Evolutionary conservation across 2,113 vertebrate species (phyloP), one percentile per base, ranked within the genome.

Genomic region (Hassar affinis): DNA sequence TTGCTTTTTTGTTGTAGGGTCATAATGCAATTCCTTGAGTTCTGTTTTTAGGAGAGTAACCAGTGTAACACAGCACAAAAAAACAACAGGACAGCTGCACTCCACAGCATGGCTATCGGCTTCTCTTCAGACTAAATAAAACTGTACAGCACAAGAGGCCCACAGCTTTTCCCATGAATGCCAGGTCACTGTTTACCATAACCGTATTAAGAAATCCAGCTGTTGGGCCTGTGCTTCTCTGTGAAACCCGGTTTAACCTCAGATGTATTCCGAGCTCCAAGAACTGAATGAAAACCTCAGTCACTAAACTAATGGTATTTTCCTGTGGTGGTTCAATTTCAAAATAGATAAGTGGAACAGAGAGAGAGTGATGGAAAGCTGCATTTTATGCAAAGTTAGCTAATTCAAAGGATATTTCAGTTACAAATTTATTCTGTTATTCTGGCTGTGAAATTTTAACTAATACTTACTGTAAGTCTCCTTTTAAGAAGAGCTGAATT

Each of bases 71-170:
- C 71, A 84, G 78, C 79, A 85, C 69, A 77, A 68, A 75, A n/a
- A 87, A 83, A 79, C 83, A 87, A 72, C 78, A 78, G 81, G 72
- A 61, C 86, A 85, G 86, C 84, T 88, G 86, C 69, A 74, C 72
- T 88, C 64, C 78, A 80, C 77, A 80, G 81, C 84, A 78, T 66
- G 81, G 56, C 78, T 82, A 87, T 82, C 57, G 80, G 62, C 80
- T 78, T 81, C 66, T 85, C 79, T 66, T 88, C 71, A 66, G 78
- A 76, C 78, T 84, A 87, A 87, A 87, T 87, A 85, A 87, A 85
- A 62, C 45, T 72, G 76, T 59, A 52, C 45, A 74, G 71, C 81
- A 85, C 20, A 85, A 84, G 72, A 88, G 81, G 38, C 56, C 72
- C 78, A 66, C 59, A 59, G 64, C 66, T 85, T 85, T 87, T 86